A percentile compares a stretch with the other conserved stretches of the same genome.
phyloP scores from a whole-genome alignment of 2,888 invertebrate species.

The Atherix ibis region DNA sequence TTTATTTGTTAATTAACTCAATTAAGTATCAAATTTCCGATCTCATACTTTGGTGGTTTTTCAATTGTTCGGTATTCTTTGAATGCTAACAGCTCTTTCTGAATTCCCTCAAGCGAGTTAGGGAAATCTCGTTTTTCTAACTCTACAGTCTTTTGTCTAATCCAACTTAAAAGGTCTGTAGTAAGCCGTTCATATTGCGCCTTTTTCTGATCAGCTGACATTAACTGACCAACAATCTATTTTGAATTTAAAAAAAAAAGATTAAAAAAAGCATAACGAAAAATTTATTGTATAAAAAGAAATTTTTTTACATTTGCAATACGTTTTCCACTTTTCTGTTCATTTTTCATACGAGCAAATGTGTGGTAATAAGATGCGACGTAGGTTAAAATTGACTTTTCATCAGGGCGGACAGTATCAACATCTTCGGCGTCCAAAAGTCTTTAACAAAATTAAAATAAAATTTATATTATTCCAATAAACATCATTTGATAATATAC shows the following conservation, averaged over 20 bases:
- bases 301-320: conserved; percentile 74
- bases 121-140: conserved; percentile 79
- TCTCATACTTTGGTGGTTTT: conserved; percentile 84
- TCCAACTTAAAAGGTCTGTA: conserved; percentile 83
- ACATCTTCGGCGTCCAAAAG: conserved; percentile 95
- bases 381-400: conserved; percentile 97
- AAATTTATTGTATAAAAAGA: neutral
- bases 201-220: conserved; percentile 88
- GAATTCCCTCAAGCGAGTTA: conserved; percentile 89
- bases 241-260: neutral
- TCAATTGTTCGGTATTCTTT: conserved; percentile 93
- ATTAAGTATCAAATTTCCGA: neutral
- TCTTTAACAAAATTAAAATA: conserved; percentile 24
- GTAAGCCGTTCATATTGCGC: conserved; percentile 74
- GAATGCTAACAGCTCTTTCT: conserved; percentile 73
- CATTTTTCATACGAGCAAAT: conserved; percentile 97
- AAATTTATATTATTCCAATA: neutral
- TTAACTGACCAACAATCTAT: conserved; percentile 93
- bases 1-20: too few species aligned
- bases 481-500: too few species aligned
- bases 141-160: conserved; percentile 64
- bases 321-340: conserved; percentile 90
- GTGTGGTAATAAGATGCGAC: conserved; percentile 99
- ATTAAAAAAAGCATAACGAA: conserved; percentile 3
- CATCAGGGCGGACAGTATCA: conserved; percentile 85